Percentiles rank a stretch among this genome's conserved stretches.
phyloP scores from a whole-genome alignment of 1,140 invertebrate genomes.

The Heliconius hewitsoni region DNA sequence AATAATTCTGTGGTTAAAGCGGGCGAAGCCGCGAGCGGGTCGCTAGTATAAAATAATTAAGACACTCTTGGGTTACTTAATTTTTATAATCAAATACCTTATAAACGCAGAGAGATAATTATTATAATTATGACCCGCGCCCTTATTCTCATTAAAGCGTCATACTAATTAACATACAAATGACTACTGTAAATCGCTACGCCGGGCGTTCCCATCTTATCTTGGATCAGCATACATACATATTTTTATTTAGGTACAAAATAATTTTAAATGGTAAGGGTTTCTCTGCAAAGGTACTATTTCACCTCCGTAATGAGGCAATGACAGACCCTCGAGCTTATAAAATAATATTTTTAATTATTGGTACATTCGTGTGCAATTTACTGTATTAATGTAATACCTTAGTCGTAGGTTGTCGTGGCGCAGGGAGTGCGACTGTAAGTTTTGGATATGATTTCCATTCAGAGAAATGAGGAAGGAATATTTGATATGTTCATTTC shows the following conservation, averaged over 20 bases:
- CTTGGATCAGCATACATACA: constrained; percentile 21
- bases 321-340: constrained; percentile 24
- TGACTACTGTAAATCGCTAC: constrained; percentile 3
- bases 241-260: constrained; percentile 24
- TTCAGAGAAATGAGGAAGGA: too few species aligned
- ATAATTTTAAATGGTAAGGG: constrained; percentile 25
- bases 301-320: constrained; percentile 34
- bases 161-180: constrained; percentile 27
- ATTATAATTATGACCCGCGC: neutral
- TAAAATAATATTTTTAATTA: constrained; percentile 1
- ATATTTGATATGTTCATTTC: too few species aligned
- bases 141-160: constrained; percentile 18
- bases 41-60: neutral
- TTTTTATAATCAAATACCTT: neutral
- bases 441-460: too few species aligned
- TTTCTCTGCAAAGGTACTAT: constrained; percentile 17
- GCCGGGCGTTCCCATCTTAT: constrained; percentile 17
- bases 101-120: neutral
- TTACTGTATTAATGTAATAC: too few species aligned
- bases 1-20: too few species aligned
- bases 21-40: too few species aligned
- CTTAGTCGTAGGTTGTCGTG: too few species aligned
- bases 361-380: neutral
- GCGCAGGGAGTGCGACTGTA: too few species aligned
- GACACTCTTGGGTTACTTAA: neutral